Base-by-base conservation (phyloP, 2,113 vertebrate species). In the Meles meles region DNA sequence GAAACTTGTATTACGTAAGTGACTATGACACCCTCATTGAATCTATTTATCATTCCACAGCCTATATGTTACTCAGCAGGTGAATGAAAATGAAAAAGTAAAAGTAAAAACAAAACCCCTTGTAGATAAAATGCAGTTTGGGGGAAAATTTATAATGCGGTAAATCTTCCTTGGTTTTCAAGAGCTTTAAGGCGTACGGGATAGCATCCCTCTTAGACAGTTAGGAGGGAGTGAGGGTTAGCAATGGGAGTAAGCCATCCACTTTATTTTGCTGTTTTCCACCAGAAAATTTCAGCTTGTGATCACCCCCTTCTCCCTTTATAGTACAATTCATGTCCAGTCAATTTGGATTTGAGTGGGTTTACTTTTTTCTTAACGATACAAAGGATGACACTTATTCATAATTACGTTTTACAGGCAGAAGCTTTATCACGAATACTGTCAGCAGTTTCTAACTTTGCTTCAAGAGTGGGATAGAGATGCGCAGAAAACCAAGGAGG, bases 381-480 rank as follows among this genome's bases (percentile, higher is more conserved):
- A 47, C 12, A 49, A 81, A 47, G 25, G 34, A 23, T 82, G 86
- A 57, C 97, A 27, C 12, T 85, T 85, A 69, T 65, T 76, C 39
- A 17, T 71, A 55, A 42, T 47, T 95, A 29, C 98, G 29, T 98
- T 90, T 98, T 86, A 42, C 84, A 99, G 99, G 98, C 98, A 99
- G 98, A 99, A 99, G 98, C 98, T 99, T 94, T 99, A 98, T 34
- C 97, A 99, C 6, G 99, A 99, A 85, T 99, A 99, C 92, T 99
- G 99, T 29, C 98, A 99, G 98, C 98, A 99, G 97, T 99, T 99
- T 93, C 92, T 98, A 49, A 97, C 98, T 15, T 98, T 99, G 34
- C 99, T 99, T 98, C 99, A 99, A 94, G 99, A 99, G 90, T 99
- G 99, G 99, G 99, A 99, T 96, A 89, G 88, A 7, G 99, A 99